phyloP scores from a whole-genome alignment of 2,113 vertebrate species.

The Anas platyrhynchos region DNA sequence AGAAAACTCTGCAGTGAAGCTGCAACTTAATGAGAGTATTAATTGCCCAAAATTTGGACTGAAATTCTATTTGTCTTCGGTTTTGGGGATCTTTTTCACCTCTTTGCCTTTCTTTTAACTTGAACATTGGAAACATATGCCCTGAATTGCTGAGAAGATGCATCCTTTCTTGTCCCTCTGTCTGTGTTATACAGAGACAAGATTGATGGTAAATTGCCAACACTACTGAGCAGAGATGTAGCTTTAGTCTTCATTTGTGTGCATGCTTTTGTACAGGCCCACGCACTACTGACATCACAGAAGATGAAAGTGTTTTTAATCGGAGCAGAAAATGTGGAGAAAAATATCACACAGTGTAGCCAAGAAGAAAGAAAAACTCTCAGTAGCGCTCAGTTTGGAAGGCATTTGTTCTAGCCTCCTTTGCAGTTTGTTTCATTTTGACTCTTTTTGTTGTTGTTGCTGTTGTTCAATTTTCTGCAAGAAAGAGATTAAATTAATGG shows the following conservation, averaged over 20 bases:
- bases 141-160: background rate
- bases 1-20: background rate
- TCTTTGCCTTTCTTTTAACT: background rate
- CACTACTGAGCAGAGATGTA: background rate
- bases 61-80: background rate
- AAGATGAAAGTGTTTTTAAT: slow-evolving; percentile 57
- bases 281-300: background rate
- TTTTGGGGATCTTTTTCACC: background rate
- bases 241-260: slow-evolving; percentile 45
- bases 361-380: slow-evolving; percentile 41
- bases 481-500: slow-evolving; percentile 41
- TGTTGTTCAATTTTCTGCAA: slow-evolving; percentile 47
- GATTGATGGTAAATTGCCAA: slow-evolving; percentile 31
- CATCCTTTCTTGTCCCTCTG: background rate
- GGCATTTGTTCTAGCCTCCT: slow-evolving; percentile 10
- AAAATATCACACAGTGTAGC: slow-evolving; percentile 32
- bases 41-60: background rate
- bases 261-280: slow-evolving; percentile 3
- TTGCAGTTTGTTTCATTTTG: slow-evolving; percentile 6
- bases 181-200: background rate
- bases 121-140: background rate
- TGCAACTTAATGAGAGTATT: background rate
- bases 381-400: background rate
- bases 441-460: background rate
- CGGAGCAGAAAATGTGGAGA: slow-evolving; percentile 1